phyloP scores from a whole-genome alignment of 2,888 invertebrate species.

The Dastarcus helophoroides region DNA sequence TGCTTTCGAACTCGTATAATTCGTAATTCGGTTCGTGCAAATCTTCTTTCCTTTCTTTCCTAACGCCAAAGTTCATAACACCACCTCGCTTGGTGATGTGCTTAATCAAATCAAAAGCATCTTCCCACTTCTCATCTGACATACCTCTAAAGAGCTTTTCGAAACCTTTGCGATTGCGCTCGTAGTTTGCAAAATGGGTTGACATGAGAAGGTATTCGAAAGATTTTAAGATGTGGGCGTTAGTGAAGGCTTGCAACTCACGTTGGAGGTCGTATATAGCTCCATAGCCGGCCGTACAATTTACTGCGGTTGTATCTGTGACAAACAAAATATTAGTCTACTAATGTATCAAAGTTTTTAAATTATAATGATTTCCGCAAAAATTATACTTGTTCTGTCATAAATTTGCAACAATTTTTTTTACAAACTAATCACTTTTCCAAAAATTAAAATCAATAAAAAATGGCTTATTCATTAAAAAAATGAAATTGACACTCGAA shows the following conservation, averaged over 20 bases:
- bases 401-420: too few relatives aligned
- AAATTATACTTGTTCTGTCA: too few relatives aligned
- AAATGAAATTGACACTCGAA: too few relatives aligned
- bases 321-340: slow-evolving; percentile 4
- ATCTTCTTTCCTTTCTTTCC: slow-evolving; percentile 42
- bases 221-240: slow-evolving; percentile 57
- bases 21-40: slow-evolving; percentile 45
- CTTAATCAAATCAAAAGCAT: slow-evolving; percentile 64
- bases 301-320: slow-evolving; percentile 26
- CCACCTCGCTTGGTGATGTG: slow-evolving; percentile 65
- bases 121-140: slow-evolving; percentile 64
- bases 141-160: slow-evolving; percentile 59
- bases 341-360: too few relatives aligned
- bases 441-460: too few relatives aligned
- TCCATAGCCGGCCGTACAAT: slow-evolving; percentile 57
- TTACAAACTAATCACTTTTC: too few relatives aligned
- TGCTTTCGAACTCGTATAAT: slow-evolving; percentile 55
- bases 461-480: too few relatives aligned
- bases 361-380: too few relatives aligned
- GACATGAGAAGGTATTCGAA: slow-evolving; percentile 65
- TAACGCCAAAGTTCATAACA: slow-evolving; percentile 40
- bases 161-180: slow-evolving; percentile 66
- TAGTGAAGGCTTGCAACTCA: slow-evolving; percentile 46
- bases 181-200: slow-evolving; percentile 65
- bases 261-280: slow-evolving; percentile 41